Evolutionary conservation across 2,113 vertebrate genomes (phyloP).

Genomic region (Heteronetta atricapilla): DNA sequence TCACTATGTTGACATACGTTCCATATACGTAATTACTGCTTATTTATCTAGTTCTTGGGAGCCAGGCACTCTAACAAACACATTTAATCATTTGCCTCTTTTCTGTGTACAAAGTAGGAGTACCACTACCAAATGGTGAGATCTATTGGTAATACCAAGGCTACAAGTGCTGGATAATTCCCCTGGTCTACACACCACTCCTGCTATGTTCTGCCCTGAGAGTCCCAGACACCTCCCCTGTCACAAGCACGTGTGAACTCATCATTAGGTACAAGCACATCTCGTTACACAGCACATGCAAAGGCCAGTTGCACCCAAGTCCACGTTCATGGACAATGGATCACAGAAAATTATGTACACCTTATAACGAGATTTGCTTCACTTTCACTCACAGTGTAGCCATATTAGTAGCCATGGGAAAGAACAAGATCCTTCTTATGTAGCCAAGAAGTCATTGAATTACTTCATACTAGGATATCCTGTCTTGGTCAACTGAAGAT

Average conservation of each 20-base stretch:
- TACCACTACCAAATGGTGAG: not conserved
- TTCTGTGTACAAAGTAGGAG: not conserved
- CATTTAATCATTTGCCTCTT: not conserved
- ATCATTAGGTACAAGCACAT: accelerated
- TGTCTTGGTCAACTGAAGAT: not conserved
- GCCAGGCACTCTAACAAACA: not conserved
- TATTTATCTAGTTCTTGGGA: not conserved
- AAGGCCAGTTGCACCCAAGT: accelerated
- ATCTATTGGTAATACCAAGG: not conserved
- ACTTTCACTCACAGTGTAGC: not conserved
- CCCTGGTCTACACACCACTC: not conserved
- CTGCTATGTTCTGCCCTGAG: not conserved
- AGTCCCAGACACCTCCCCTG: not conserved
- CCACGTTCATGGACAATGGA: accelerated
- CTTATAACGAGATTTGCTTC: not conserved
- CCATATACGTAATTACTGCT: not conserved
- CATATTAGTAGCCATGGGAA: not conserved
- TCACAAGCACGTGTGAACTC: not conserved
- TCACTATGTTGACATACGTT: not conserved
- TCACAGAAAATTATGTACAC: not conserved
- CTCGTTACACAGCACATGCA: too few relatives aligned
- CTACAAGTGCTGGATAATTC: not conserved
- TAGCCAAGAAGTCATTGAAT: not conserved
- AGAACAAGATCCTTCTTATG: not conserved
- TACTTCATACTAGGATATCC: accelerated